Evolutionary conservation across 2,888 invertebrate genomes (phyloP).

Genomic region (Eristalis arbustorum): DNA sequence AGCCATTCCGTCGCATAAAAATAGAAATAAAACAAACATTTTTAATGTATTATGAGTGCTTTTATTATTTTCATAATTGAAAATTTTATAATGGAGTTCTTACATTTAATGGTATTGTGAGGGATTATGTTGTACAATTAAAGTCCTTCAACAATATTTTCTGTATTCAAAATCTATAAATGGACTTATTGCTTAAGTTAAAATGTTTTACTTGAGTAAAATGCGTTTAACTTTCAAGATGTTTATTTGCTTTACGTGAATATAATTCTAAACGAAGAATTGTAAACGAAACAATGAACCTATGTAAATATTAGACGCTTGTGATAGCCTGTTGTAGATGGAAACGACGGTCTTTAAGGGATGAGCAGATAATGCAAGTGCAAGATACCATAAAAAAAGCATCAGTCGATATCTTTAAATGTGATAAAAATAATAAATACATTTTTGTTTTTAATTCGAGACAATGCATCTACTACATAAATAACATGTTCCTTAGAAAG

Average conservation of each 20-base stretch:
- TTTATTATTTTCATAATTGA: conserved; percentile 60
- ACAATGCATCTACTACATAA: conserved; percentile 15
- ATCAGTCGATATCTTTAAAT: conserved; percentile 62
- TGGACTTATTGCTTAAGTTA: conserved; percentile 39
- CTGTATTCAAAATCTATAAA: conserved; percentile 61
- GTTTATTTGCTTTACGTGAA: conserved; percentile 4
- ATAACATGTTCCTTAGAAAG: conserved; percentile 15
- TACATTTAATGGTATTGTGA: conserved; percentile 40
- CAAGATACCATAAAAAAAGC: conserved; percentile 26
- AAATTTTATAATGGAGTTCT: conserved; percentile 56
- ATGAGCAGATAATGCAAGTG: conserved; percentile 35
- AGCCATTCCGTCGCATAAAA: neutral
- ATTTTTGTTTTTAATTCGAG: conserved; percentile 1
- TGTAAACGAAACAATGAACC: conserved; percentile 23
- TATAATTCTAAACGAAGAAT: conserved; percentile 19
- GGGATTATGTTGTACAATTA: conserved; percentile 13
- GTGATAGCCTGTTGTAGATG: conserved; percentile 12
- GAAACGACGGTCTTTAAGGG: conserved; percentile 12
- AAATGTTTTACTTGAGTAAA: conserved; percentile 19
- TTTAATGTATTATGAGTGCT: conserved; percentile 3
- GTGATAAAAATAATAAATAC: conserved; percentile 22
- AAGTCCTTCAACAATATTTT: conserved; percentile 22
- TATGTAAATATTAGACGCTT: neutral
- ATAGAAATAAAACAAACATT: neutral
- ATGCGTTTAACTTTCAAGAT: conserved; percentile 11